These are phyloP conservation scores for Cephalopterus ornatus DNA, from an alignment of 2,113 vertebrate genomes.

Conservation along the genomic window DNA sequence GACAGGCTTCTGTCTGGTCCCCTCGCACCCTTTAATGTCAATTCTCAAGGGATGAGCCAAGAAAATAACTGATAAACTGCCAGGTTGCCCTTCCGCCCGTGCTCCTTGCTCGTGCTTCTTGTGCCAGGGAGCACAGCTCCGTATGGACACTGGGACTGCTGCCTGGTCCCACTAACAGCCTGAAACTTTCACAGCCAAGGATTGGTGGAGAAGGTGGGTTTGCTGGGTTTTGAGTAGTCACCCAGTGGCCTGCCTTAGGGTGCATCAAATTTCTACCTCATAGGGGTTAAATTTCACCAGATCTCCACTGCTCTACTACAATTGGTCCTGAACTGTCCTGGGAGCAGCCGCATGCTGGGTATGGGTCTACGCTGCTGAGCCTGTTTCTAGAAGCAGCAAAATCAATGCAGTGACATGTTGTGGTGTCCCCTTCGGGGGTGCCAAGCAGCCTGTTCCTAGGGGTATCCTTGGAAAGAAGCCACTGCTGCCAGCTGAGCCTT, in stretches of 20 bases:
- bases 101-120: not conserved
- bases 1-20: not conserved
- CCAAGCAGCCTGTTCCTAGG: not conserved
- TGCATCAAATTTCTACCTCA: not conserved
- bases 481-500: not conserved
- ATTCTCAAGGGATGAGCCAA: not conserved
- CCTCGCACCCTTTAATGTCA: fast-evolving
- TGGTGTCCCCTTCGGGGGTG: not conserved
- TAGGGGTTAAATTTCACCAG: not conserved
- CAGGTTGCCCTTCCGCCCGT: not conserved
- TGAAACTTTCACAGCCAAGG: not conserved
- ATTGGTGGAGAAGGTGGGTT: not conserved
- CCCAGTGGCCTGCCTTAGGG: not conserved
- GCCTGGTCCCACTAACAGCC: not conserved
- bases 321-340: not conserved
- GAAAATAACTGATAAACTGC: not conserved
- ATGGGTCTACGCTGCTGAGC: not conserved
- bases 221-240: not conserved
- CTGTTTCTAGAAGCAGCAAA: not conserved
- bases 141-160: not conserved
- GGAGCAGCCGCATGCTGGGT: not conserved
- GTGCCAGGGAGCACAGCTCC: fast-evolving
- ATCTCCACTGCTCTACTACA: not conserved
- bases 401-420: not conserved
- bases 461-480: not conserved